phyloP scores from a whole-genome alignment of 2,888 invertebrate genomes.

The Dryomyza anilis region DNA sequence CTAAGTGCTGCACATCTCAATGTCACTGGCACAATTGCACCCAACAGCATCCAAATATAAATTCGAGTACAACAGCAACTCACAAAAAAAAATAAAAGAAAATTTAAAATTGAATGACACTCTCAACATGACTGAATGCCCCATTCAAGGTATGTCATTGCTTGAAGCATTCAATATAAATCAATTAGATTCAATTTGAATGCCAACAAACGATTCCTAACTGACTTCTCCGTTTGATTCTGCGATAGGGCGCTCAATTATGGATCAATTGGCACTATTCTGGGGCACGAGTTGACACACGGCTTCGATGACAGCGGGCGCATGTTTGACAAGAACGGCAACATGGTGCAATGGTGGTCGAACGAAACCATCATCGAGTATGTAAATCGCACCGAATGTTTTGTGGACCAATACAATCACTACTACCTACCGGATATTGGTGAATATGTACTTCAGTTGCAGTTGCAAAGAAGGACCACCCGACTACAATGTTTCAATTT shows the following conservation, averaged over 20 bases:
- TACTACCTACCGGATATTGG: conserved; percentile 70
- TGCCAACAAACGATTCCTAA: not conserved
- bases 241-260: conserved; percentile 76
- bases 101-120: too few species aligned
- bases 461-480: not conserved
- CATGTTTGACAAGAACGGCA: conserved; percentile 83
- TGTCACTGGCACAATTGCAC: too few species aligned
- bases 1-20: too few species aligned
- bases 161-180: not conserved
- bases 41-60: too few species aligned
- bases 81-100: not conserved
- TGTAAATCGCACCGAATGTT: conserved; percentile 78
- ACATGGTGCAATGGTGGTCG: conserved; percentile 90
- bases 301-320: conserved; percentile 67
- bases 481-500: not conserved
- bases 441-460: conserved; percentile 64
- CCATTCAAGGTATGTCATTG: too few species aligned
- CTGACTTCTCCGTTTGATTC: not conserved
- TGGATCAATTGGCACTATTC: conserved; percentile 77
- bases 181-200: not conserved
- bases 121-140: too few species aligned
- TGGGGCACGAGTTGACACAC: conserved; percentile 77
- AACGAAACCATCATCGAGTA: conserved; percentile 77
- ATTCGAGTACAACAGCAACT: too few species aligned
- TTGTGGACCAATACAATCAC: conserved; percentile 80